Conservation (phyloP, 2,113 vertebrate genomes). For the Callipepla californica region DNA sequence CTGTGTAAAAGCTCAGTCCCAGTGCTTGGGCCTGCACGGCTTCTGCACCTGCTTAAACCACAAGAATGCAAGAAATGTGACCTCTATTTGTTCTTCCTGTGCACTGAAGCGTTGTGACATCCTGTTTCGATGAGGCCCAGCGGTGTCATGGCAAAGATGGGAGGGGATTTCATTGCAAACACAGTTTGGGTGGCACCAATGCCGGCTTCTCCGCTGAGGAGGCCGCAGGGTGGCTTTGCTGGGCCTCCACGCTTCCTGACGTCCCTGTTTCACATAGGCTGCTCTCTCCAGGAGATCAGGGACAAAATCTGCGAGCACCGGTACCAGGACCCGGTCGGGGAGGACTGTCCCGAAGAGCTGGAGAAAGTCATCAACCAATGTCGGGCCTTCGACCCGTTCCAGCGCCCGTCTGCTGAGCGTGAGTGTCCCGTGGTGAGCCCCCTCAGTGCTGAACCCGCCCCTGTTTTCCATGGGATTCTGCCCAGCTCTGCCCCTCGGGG, state of each 20-base stretch:
- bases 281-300: slow-evolving; percentile 45
- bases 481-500: not conserved
- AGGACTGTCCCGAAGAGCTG: slow-evolving; percentile 79
- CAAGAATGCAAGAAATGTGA: not conserved
- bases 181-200: not conserved
- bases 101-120: not conserved
- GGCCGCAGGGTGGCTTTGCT: not conserved
- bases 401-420: slow-evolving; percentile 84
- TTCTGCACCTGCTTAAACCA: not conserved
- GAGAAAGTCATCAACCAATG: slow-evolving; percentile 76
- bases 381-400: slow-evolving; percentile 72
- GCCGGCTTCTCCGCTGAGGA: not conserved
- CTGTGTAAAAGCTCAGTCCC: rapidly evolving
- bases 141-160: rapidly evolving
- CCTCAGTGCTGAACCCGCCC: not conserved
- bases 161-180: not conserved
- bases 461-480: not conserved
- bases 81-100: not conserved
- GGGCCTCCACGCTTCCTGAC: not conserved
- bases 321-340: slow-evolving; percentile 72
- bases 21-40: not conserved
- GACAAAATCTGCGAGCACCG: slow-evolving; percentile 70
- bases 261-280: slow-evolving; percentile 52
- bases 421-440: not conserved
- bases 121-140: not conserved